Evolutionary conservation across 1,140 invertebrate genomes (phyloP).

Genomic region (Palaemon carinicauda): DNA sequence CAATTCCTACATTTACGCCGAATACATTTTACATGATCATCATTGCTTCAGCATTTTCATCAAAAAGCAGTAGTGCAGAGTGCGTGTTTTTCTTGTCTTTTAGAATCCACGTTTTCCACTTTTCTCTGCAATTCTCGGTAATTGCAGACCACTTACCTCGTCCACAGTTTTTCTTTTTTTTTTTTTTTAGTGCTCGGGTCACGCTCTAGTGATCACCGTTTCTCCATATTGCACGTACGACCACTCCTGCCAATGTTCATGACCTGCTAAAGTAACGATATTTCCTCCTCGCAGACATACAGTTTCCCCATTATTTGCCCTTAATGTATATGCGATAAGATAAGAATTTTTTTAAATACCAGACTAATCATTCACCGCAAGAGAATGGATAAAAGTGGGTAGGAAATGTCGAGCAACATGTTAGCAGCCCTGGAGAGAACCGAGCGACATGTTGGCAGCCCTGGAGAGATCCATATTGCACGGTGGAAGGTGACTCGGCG

Average conservation of each 20-base stretch:
- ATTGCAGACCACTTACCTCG: neutral
- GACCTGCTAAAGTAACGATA: too few species aligned
- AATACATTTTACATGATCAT: too few species aligned
- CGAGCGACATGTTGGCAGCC: slow-evolving; percentile 11
- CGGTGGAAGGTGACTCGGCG: slow-evolving; percentile 26
- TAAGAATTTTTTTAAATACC: neutral
- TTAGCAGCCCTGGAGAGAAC: slow-evolving; percentile 26
- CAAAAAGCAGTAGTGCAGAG: too few species aligned
- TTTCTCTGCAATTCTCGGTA: slow-evolving; percentile 24
- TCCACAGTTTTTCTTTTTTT: neutral
- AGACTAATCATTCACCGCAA: neutral
- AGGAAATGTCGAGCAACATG: neutral
- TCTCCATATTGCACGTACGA: slow-evolving; percentile 47
- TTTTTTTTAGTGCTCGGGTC: slow-evolving; percentile 24
- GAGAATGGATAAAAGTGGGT: neutral
- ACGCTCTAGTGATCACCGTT: slow-evolving; percentile 33
- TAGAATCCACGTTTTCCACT: slow-evolving; percentile 14
- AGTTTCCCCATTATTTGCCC: neutral
- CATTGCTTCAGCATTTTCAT: too few species aligned
- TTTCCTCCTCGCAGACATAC: neutral
- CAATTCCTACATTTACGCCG: too few species aligned
- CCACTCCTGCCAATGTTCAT: neutral
- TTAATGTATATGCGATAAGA: neutral
- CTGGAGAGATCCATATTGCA: slow-evolving; percentile 41
- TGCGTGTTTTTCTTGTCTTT: neutral